These are phyloP conservation scores for Caradrina clavipalpis DNA, from an alignment of 2,888 invertebrate species.

Conservation along the genomic window DNA sequence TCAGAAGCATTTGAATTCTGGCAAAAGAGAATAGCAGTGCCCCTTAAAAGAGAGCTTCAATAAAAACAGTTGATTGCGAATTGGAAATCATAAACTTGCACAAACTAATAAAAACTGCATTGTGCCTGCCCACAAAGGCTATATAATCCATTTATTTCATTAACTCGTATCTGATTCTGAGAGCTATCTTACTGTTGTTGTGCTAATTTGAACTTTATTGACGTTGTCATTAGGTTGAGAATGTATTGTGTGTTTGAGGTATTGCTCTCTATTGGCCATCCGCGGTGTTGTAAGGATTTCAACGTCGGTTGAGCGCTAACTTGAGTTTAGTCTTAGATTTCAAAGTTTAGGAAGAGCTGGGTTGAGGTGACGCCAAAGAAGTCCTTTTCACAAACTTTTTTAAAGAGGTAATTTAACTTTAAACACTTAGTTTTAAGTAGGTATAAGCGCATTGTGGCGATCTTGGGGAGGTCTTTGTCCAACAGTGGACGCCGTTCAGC, in stretches of 20 bases:
- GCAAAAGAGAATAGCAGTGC: constrained; percentile 15
- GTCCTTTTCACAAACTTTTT: not conserved
- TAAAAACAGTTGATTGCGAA: constrained; percentile 56
- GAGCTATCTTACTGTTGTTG: constrained; percentile 14
- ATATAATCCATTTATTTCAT: constrained; percentile 76
- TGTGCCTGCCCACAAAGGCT: constrained; percentile 64
- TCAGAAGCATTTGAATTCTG: not conserved
- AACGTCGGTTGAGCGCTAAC: constrained; percentile 65
- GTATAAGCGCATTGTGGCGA: too few relatives aligned
- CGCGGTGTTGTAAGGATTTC: constrained; percentile 72
- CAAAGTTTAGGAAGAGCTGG: constrained; percentile 37
- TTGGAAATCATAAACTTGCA: constrained; percentile 57
- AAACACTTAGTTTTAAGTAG: too few relatives aligned
- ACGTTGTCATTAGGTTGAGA: constrained; percentile 19
- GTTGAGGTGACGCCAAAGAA: not conserved
- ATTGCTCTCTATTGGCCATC: constrained; percentile 66
- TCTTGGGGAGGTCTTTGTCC: too few relatives aligned
- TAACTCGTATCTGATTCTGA: constrained; percentile 64
- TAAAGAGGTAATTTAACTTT: too few relatives aligned
- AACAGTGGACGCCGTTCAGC: too few relatives aligned
- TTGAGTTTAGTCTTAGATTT: constrained; percentile 55
- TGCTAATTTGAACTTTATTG: constrained; percentile 32
- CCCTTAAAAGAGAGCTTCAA: constrained; percentile 16
- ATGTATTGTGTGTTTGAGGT: constrained; percentile 49
- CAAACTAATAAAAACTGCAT: constrained; percentile 60